Evolutionary conservation across 1,140 invertebrate genomes (phyloP).

Genomic region (Dendroctonus ponderosae): DNA sequence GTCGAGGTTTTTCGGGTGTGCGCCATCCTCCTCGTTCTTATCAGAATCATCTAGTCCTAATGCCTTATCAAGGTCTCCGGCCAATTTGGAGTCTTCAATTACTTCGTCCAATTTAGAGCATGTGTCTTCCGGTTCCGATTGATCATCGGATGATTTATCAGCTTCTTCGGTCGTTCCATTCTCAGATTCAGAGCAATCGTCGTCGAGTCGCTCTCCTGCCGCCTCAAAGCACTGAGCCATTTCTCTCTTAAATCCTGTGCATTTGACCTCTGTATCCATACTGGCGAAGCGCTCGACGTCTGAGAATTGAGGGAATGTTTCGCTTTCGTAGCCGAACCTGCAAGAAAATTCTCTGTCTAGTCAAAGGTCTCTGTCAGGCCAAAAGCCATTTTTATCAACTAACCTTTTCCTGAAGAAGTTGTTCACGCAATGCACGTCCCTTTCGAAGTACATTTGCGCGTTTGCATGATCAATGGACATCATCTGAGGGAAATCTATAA

Average conservation of each 20-base stretch:
- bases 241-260: conserved; percentile 85
- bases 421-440: conserved; percentile 91
- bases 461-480: conserved; percentile 90
- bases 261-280: conserved; percentile 85
- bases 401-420: conserved; percentile 85
- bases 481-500: conserved; percentile 99
- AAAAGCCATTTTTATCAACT: neutral
- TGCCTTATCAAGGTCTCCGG: too few relatives aligned
- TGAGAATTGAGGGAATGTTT: conserved; percentile 79
- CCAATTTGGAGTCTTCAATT: too few relatives aligned
- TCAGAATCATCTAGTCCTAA: too few relatives aligned
- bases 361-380: too few relatives aligned
- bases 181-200: conserved; percentile 3
- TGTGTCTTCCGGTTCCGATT: neutral
- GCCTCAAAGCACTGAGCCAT: conserved; percentile 69
- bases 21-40: conserved; percentile 21
- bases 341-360: conserved; percentile 1
- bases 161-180: conserved; percentile 37
- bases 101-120: too few relatives aligned
- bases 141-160: neutral
- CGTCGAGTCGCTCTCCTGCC: conserved; percentile 49
- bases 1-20: neutral
- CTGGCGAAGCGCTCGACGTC: conserved; percentile 82
- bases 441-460: conserved; percentile 88
- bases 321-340: conserved; percentile 86